Evolutionary conservation across 2,888 invertebrate genomes (phyloP), one percentile per base, ranked within the genome.

Genomic region (Lithophane ornitopus): DNA sequence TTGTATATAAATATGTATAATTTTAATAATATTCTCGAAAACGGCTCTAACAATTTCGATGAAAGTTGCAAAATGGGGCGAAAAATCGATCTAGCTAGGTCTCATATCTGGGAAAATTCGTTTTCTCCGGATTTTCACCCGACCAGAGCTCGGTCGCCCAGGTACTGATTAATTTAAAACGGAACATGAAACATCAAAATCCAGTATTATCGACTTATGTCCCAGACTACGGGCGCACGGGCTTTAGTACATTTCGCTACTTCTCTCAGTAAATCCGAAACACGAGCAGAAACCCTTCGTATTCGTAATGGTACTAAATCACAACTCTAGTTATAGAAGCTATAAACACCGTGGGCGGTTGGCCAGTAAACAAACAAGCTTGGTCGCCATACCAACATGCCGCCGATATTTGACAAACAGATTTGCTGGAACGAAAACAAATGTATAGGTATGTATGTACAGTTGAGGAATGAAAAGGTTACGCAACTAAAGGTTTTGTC

Each of bases 401-500:
- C 56, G 67, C 49, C 56, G 67, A 81, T 85, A 56, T 81, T 81
- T 73, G 73, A 73, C 82, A 85, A 76, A 82, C 77, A 76, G 59
- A 73, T 70, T 67, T 68, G 56, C 39, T 39, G 26, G 34, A 74
- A 54, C n/a, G 70, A 44, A 72, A 72, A 72, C 28, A 28, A 72
- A 72, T 34, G 8, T n/a, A 28, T 16, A 66, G 3, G 2, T 26
- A 41, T 28, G 28, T 44, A n/a, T 28, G 28, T 44, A n/a, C 54
- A 28, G 12, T 28, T 16, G n/a, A 12, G 1, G n/a, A n/a, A 54
- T 12, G 6, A 70, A 41, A 41, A 41, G 52, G 28, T 26, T 71
- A 39, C 12, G 26, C 69, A 39, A 16, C 1, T 46, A n/a, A 22
- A 7, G 69, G 19, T 34, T 65, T 70, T 44, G n/a, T 3, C 16